Base-by-base conservation (phyloP, 2,113 vertebrate genomes). In the Sinocyclocheilus anshuiensis region DNA sequence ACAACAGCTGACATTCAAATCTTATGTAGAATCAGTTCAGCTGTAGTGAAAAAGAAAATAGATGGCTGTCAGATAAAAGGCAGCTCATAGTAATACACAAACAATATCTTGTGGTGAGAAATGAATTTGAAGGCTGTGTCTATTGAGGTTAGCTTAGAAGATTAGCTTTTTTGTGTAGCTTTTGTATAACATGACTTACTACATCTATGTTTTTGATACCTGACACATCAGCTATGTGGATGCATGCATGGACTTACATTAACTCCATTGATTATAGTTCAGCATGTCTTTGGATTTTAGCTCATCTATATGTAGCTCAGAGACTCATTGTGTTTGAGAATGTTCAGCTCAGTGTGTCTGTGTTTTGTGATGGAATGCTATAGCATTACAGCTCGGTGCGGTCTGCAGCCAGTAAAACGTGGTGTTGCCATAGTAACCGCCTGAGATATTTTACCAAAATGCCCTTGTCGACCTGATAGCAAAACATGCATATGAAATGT, bases 371-470 rank as follows among this genome's bases (percentile, higher is more conserved):
- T 93, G 92, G 92, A 93, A 93, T 89, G 90, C 92, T 88, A 92
- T 90, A 90, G 83, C 86, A 88, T 91, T 88, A 89, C 72, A 89
- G 87, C 85, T 85, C 84, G 45, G 90, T 91, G 89, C 91, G 89
- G 90, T 92, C 90, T 90, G 87, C 86, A 91, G 89, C 91, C 89
- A 82, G 84, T 86, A 91, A 91, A 92, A 91, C 91, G 88, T 93
- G 89, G 88, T 86, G 94, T 95, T 95, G 91, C 94, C 92, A 93
- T 93, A 92, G 94, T 86, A 93, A 94, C 94, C 86, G 88, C 82
- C 67, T 50, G 84, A 88, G 87, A 87, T 87, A 74, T 91, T 93
- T 92, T 91, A 84, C 92, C 88, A 88, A 89, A 92, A 89, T 90
- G 90, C 69, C 83, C 90, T 87, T 88, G 84, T 89, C 86, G 75